Conservation (phyloP, 2,888 invertebrate genomes). For the Adineta ricciae region DNA sequence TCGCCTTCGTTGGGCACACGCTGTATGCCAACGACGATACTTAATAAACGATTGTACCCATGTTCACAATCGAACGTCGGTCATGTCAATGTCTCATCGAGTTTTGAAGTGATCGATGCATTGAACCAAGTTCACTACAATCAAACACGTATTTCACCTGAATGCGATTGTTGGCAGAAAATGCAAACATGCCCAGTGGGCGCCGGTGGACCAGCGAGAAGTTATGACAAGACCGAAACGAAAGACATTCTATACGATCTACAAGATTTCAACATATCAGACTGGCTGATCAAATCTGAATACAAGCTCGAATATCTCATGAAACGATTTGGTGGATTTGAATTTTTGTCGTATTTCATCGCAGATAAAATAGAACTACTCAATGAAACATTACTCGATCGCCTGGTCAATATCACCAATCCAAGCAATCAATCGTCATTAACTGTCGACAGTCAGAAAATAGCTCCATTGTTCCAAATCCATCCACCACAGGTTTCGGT, state of each 20-base stretch:
- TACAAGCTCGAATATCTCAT: slow-evolving; percentile 2
- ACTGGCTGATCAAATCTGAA: slow-evolving; percentile 38
- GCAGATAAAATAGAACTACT: slow-evolving; percentile 39
- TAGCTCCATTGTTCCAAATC: background rate
- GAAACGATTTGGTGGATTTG: slow-evolving; percentile 28
- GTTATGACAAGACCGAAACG: slow-evolving; percentile 41
- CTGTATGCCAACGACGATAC: background rate
- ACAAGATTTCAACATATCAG: slow-evolving; percentile 51
- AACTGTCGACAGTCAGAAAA: background rate
- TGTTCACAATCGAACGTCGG: background rate
- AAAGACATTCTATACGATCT: slow-evolving; percentile 52
- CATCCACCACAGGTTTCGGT: background rate
- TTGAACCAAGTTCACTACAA: slow-evolving; percentile 20
- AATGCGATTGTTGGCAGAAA: slow-evolving; percentile 26
- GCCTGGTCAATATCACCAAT: background rate
- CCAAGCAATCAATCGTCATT: background rate
- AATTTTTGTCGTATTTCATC: background rate
- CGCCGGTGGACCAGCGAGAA: slow-evolving; percentile 46
- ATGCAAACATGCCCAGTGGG: slow-evolving; percentile 35
- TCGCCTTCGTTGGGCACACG: slow-evolving; percentile 24
- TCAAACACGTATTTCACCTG: slow-evolving; percentile 21
- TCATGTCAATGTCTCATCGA: background rate
- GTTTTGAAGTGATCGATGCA: background rate
- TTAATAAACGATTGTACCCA: background rate
- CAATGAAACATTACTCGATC: background rate